phyloP scores from a whole-genome alignment of 2,797 vertebrate genomes.

The Selene dorsalis region DNA sequence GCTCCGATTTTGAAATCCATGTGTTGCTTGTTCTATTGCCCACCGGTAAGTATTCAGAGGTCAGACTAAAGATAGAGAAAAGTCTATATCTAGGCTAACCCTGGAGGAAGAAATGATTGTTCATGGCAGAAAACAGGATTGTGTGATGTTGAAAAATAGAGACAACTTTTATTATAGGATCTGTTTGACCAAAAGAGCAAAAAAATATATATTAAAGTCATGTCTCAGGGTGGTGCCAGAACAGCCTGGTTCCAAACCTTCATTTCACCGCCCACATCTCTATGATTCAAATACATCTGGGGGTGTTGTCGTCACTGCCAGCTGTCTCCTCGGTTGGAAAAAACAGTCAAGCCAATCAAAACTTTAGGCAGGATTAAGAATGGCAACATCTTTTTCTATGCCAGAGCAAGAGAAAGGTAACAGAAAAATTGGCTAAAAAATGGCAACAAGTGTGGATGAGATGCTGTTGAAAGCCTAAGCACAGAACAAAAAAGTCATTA shows the following conservation, averaged over 20 bases:
- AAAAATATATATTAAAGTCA: background rate
- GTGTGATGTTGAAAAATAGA: background rate
- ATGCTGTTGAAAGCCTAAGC: background rate
- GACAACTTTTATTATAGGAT: background rate
- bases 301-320: background rate
- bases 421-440: background rate
- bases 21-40: background rate
- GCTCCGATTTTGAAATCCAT: slow-evolving; percentile 13
- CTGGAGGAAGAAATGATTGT: background rate
- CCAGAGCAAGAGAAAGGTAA: background rate
- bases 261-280: background rate
- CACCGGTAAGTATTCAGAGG: background rate
- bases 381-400: background rate
- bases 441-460: background rate
- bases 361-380: slow-evolving; percentile 2
- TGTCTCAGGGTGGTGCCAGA: background rate
- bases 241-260: background rate
- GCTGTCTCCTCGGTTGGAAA: slow-evolving; percentile 13
- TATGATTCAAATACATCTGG: slow-evolving; percentile 5
- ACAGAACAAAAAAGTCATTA: background rate
- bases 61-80: background rate
- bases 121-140: background rate
- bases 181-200: background rate
- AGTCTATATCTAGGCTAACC: background rate
- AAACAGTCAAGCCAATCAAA: background rate